These are phyloP conservation scores for Drosophila mayri DNA, from an alignment of 1,140 invertebrate species.

Conservation along the genomic window DNA sequence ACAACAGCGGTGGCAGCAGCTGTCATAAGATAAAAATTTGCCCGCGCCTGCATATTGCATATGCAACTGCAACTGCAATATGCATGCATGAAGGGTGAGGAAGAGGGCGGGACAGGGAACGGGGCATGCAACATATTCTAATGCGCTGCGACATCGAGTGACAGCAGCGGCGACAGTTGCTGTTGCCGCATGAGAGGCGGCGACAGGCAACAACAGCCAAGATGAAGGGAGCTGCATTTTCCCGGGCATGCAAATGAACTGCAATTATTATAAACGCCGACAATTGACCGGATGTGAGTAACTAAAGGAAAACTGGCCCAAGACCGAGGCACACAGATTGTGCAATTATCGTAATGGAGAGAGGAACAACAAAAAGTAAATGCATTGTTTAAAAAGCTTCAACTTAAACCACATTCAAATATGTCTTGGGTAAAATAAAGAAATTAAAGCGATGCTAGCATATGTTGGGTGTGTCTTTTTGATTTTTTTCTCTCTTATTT, in stretches of 20 bases:
- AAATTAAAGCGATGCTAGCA: constrained; percentile 69
- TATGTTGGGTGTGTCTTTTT: constrained; percentile 71
- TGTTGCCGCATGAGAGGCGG: constrained; percentile 83
- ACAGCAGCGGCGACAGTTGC: constrained; percentile 84
- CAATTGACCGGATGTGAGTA: constrained; percentile 83
- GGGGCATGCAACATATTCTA: constrained; percentile 78
- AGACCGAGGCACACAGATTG: constrained; percentile 48
- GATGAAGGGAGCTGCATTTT: constrained; percentile 71
- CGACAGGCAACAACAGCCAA: constrained; percentile 54
- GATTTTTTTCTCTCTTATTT: constrained; percentile 47
- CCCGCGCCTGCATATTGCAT: constrained; percentile 79
- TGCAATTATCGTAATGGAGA: constrained; percentile 63
- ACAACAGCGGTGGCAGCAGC: constrained; percentile 61
- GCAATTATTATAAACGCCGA: constrained; percentile 84
- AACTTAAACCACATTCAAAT: background rate
- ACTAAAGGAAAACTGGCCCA: constrained; percentile 60
- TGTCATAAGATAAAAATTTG: constrained; percentile 82
- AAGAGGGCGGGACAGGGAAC: background rate
- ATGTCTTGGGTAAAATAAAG: background rate
- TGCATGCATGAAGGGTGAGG: background rate
- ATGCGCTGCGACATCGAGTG: constrained; percentile 82
- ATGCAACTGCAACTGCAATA: constrained; percentile 61
- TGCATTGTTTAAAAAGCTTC: background rate
- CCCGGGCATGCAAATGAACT: constrained; percentile 79
- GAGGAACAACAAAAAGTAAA: background rate